Evolutionary conservation across 92 coral and sea anemone species (phyloP), one percentile per base, ranked within the genome.

Genomic region (Porites evermanni): DNA sequence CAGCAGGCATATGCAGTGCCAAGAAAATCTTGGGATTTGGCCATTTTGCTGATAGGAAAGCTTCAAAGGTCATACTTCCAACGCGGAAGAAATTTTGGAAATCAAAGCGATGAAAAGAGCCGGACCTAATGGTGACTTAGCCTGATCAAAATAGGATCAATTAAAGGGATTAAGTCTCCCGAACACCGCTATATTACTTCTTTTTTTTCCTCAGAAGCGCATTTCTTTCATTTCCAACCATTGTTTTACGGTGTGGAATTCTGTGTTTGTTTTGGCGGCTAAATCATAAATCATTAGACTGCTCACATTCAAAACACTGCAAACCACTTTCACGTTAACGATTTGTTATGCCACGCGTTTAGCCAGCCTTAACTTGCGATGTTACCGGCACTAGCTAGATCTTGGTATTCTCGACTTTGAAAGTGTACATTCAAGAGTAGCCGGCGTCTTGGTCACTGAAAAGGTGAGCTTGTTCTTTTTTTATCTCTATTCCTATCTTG

Each of bases 331-430:
- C 58, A 23, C 19, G 14, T 7, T 50, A 59, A 11, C 61, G 86
- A 70, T 81, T 81, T 81, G 86, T 44, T 81, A 56, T 59, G 69
- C 78, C 86, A 56, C 7, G 86, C 44, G 21, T 61, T 16, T 6
- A 19, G 68, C 86, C 70, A 59, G 86, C 71, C 86, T 53, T 7
- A 81, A 23, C 86, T 23, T 70, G 86, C 29, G 24, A 61, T 58
- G 52, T 3, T 18, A 12, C 78, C 71, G 61, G 3, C 61, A 67
- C 24, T 38, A 38, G 47, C 47, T 38, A 38, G 47, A 38, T 38
- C 47, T 38, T 38, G 47, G 47, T 38, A 50, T 53, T 64, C 29
- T 47, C 74, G 24, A 51, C 56, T 4, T 4, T 60, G 12, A 29
- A 60, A n/a, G 17, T 51, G 17, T 47, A 63, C n/a, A 63, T 63